phyloP scores from a whole-genome alignment of 2,797 vertebrate genomes.

The Graptemys geographica region DNA sequence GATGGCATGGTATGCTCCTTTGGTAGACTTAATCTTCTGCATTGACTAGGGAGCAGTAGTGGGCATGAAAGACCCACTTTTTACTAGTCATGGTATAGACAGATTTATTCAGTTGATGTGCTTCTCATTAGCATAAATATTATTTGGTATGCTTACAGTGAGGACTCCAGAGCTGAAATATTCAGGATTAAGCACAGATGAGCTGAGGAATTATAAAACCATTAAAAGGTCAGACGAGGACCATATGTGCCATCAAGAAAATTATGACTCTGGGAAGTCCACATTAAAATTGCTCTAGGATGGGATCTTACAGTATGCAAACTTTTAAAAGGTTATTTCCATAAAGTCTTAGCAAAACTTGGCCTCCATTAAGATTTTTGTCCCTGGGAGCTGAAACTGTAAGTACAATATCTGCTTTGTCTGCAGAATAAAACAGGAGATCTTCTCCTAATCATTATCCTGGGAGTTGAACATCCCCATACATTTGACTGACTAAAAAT shows the following conservation, averaged over 20 bases:
- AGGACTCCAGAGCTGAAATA: slow-evolving; percentile 67
- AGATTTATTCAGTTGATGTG: slow-evolving; percentile 32
- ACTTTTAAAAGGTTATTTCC: slow-evolving; percentile 74
- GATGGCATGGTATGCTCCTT: neutral
- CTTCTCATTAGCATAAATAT: slow-evolving; percentile 41
- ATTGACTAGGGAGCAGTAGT: slow-evolving; percentile 45
- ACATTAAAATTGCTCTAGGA: slow-evolving; percentile 62
- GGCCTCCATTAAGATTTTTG: slow-evolving; percentile 69
- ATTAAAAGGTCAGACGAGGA: slow-evolving; percentile 62
- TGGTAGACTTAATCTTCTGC: neutral
- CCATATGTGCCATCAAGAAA: slow-evolving; percentile 58
- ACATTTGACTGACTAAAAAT: slow-evolving; percentile 67
- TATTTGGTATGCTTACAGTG: slow-evolving; percentile 70
- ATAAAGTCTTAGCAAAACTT: slow-evolving; percentile 70
- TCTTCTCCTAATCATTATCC: slow-evolving; percentile 56
- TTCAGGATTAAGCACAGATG: slow-evolving; percentile 44
- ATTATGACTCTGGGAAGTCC: slow-evolving; percentile 59
- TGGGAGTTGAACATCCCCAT: slow-evolving; percentile 68
- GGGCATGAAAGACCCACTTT: slow-evolving; percentile 33
- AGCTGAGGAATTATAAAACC: slow-evolving; percentile 59
- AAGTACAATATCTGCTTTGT: slow-evolving; percentile 65
- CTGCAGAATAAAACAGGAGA: slow-evolving; percentile 66
- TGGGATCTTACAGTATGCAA: slow-evolving; percentile 37
- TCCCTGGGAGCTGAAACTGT: slow-evolving; percentile 53
- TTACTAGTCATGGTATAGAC: slow-evolving; percentile 52